phyloP scores from a whole-genome alignment of 2,888 invertebrate genomes.

The Helobdella robusta region DNA sequence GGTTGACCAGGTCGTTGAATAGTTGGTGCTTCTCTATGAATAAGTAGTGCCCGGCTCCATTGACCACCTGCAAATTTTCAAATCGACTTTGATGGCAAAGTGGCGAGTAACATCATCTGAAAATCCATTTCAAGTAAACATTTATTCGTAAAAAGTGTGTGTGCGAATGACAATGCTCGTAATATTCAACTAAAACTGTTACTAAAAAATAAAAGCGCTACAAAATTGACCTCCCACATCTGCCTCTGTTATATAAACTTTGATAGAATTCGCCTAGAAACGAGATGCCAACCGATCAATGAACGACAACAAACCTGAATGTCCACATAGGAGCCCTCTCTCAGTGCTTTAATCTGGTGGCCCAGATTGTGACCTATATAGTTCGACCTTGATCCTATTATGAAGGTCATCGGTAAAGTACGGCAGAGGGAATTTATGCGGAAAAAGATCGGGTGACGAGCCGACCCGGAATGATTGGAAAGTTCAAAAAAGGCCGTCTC shows the following conservation, averaged over 20 bases:
- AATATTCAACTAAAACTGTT: no score
- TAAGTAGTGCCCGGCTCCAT: conserved; percentile 29
- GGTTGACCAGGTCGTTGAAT: conserved; percentile 26
- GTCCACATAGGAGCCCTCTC: conserved; percentile 63
- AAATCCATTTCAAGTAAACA: background rate
- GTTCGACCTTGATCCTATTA: conserved; percentile 80
- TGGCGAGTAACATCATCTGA: background rate
- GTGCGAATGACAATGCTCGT: no score
- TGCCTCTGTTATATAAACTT: background rate
- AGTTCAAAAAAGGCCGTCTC: conserved; percentile 82
- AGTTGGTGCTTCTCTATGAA: conserved; percentile 26
- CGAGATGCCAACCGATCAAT: no score
- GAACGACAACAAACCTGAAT: conserved; percentile 63
- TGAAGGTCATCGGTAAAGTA: conserved; percentile 71
- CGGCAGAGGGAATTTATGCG: conserved; percentile 63
- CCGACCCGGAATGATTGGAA: conserved; percentile 85
- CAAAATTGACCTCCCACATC: background rate
- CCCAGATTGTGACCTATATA: conserved; percentile 85
- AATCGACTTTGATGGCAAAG: no score
- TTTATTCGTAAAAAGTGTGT: no score
- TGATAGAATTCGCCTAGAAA: no score
- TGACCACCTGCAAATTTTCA: conserved; percentile 14
- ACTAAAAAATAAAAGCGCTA: no score
- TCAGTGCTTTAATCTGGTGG: conserved; percentile 63
- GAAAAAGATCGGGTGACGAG: conserved; percentile 81